Base-by-base conservation (phyloP, 1,140 invertebrate species). In the Neodiprion pinetum region DNA sequence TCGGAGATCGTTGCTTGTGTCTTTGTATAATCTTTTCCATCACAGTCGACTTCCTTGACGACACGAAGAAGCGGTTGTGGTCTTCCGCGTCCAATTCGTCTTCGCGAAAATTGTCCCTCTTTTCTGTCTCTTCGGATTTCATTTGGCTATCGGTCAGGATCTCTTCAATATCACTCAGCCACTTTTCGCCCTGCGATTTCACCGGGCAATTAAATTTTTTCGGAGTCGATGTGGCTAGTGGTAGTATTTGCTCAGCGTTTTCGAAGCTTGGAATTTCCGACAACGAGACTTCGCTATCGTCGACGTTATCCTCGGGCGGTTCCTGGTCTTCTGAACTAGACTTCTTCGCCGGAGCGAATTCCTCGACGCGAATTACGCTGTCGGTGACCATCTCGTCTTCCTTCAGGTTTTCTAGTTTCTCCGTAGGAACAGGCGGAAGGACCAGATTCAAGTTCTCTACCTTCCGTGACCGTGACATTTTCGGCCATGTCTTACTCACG, bases 361-460 rank as follows among this genome's bases (percentile, higher is more conserved):
- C 28, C 5, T 7, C 53, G 53, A 61, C 5, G n/a, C 5, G 9
- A 61, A 7, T 17, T 12, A 61, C 9, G n/a, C 53, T 61, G 5
- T 14, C n/a, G 0, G 8, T 61, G 4, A 7, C 53, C 11, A 61
- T 12, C 11, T 17, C 11, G n/a, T 61, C 53, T 12, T 12, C 9
- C 4, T 8, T 61, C 53, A 17, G 53, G 53, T 5, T 9, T 9
- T 14, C 53, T 9, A 4, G 11, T 12, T 61, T 9, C 53, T 5
- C 5, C 9, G 53, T 4, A 14, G 53, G 4, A 5, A 61, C 4
- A 17, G 23, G n/a, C 0, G 76, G 67, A 0, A 83, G 76, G 0
- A 83, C 76, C 21, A 84, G 69, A 50, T 84, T 83, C 49, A 83
- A 77, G 40, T 84, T 84, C 3, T 79, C 68, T 0, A 82, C 70